Percentiles rank a stretch among this genome's conserved stretches.
phyloP scores from a whole-genome alignment of 2,113 vertebrate genomes.

The Corydoras sp. region DNA sequence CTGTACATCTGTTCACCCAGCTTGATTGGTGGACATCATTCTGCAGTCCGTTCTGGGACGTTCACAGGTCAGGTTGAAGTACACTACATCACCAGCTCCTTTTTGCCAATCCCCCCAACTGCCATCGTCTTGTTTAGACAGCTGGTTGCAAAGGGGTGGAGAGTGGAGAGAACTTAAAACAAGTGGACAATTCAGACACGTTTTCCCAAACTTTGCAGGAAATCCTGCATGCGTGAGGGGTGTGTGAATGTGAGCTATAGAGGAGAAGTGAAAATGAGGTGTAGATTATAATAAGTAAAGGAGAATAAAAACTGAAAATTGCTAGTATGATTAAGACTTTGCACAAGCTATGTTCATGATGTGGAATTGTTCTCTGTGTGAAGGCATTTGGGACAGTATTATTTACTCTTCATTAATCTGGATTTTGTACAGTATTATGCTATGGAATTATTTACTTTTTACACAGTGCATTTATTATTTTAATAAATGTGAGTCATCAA shows the following conservation, averaged over 20 bases:
- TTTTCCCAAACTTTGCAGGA: constrained; percentile 49
- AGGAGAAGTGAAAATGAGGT: constrained; percentile 12
- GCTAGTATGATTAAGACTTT: background rate
- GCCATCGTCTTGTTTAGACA: constrained; percentile 62
- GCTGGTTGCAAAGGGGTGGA: constrained; percentile 57
- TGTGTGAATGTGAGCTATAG: constrained; percentile 20
- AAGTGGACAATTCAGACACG: constrained; percentile 54
- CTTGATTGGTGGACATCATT: constrained; percentile 20
- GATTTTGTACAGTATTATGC: no score
- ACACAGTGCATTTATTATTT: no score
- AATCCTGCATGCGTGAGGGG: constrained; percentile 39
- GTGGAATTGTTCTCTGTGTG: no score
- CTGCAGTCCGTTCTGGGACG: constrained; percentile 47
- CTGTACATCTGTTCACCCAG: background rate
- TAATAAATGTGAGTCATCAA: no score
- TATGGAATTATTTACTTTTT: no score
- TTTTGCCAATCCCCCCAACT: constrained; percentile 28
- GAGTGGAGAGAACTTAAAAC: constrained; percentile 51
- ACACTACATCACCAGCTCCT: constrained; percentile 47
- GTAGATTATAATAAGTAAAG: constrained; percentile 19
- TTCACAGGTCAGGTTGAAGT: constrained; percentile 42
- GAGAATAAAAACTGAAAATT: constrained; percentile 4
- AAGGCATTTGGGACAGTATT: no score
- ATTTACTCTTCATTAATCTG: no score
- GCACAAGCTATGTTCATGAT: no score